Base-by-base conservation (phyloP, 2,888 invertebrate species). In the Caenorhabditis uteleia region DNA sequence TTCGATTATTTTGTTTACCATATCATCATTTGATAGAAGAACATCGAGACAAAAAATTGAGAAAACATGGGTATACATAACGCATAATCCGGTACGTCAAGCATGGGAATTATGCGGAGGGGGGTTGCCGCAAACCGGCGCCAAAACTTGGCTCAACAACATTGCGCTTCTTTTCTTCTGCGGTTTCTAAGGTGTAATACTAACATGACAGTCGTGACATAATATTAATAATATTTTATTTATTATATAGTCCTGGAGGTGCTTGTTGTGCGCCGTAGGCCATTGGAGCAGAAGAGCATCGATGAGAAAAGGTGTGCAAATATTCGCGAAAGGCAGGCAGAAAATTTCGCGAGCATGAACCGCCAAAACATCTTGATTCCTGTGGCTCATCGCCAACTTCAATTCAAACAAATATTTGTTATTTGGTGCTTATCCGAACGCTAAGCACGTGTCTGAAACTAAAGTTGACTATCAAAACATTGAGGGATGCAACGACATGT, bases 181-280 rank as follows among this genome's bases (percentile, higher is more conserved):
- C n/a, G n/a, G 14, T 23, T 26, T 38, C 26, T 34, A 31, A 38
- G 53, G 58, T 59, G 65, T 55, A 59, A 65, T 58, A 64, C 64
- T 40, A 64, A 64, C 40, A 39, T 27, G 21, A 18, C 31, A 42
- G 16, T 65, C 65, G 58, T 59, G 58, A 65, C 58, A 54, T 50
- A 55, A 64, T 56, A 61, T 40, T 45, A 61, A 64, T 57, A 57
- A 53, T 62, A 56, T 47, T 56, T 46, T 55, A 50, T 47, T 45
- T 48, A 36, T 54, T 44, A 26, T 44, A 40, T 45, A 38, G 12
- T 33, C 16, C 12, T 36, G 36, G 20, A 36, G 8, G 20, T 18
- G 16, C 7, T 36, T 14, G 36, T 18, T 16, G 18, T n/a, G 18
- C 36, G 36, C 7, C 29, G 29, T 6, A 16, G 36, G 36, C 36